Evolutionary conservation across 92 coral and sea anemone genomes (phyloP).

Genomic region (Epizoanthus illoricatus): DNA sequence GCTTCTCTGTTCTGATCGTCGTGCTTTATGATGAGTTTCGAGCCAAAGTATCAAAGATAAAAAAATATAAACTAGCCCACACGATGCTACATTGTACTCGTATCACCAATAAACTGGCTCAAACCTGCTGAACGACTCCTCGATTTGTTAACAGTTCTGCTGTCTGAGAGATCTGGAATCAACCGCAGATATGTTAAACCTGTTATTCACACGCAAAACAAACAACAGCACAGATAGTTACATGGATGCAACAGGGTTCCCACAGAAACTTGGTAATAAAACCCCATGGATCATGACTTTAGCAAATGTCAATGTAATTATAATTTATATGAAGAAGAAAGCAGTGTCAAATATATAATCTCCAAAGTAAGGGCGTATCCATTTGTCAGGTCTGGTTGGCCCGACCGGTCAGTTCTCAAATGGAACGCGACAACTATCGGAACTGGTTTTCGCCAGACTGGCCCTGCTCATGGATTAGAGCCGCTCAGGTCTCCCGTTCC

Average conservation of each 20-base stretch:
- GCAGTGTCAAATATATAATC: not conserved
- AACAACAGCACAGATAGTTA: not conserved
- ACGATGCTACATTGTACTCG: not conserved
- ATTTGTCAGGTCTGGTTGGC: no score
- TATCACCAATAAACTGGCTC: not conserved
- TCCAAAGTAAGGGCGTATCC: no score
- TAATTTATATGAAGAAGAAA: not conserved
- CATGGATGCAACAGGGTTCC: no score
- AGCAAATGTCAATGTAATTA: no score
- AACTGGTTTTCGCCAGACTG: no score
- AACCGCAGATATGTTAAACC: not conserved
- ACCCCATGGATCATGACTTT: no score
- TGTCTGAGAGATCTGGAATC: conserved; percentile 85
- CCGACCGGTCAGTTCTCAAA: no score
- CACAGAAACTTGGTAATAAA: no score
- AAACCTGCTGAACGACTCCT: conserved; percentile 97
- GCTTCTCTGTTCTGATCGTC: conserved; percentile 78
- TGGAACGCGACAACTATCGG: no score
- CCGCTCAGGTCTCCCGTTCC: no score
- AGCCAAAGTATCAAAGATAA: not conserved
- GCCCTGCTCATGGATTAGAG: no score
- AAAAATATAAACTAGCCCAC: not conserved
- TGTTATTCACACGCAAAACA: not conserved
- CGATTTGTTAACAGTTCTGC: conserved; percentile 94
- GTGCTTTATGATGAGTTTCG: conserved; percentile 13